Conservation (phyloP, 2,797 vertebrate species). For the Fistularia commersonii region DNA sequence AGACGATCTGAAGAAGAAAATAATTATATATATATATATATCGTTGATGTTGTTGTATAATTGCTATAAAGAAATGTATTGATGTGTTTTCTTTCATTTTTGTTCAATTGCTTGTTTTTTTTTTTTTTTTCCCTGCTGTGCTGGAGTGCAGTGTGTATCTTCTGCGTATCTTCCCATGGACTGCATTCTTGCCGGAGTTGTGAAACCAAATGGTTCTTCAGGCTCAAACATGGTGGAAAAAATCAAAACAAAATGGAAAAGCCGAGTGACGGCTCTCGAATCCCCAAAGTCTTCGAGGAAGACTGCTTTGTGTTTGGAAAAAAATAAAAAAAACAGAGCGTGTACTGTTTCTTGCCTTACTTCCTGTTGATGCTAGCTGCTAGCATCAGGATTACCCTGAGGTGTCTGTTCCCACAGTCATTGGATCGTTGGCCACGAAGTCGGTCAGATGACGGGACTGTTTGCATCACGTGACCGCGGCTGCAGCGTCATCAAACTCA, state of each 20-base stretch:
- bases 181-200: conserved; percentile 45
- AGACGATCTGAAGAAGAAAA: conserved; percentile 27
- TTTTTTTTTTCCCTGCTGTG: conserved; percentile 14
- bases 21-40: conserved; percentile 48
- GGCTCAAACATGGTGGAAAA: not conserved
- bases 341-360: no score
- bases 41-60: conserved; percentile 48
- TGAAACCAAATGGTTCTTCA: conserved; percentile 21
- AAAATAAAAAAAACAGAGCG: no score
- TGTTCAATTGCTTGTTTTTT: no score
- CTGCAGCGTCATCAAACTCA: conserved; percentile 39
- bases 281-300: no score
- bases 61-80: conserved; percentile 49
- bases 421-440: not conserved
- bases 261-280: no score
- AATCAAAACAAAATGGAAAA: no score
- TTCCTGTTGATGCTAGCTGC: no score
- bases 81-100: conserved; percentile 35
- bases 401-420: not conserved
- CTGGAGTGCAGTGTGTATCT: conserved; percentile 34
- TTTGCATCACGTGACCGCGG: conserved; percentile 47
- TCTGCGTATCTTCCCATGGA: conserved; percentile 41
- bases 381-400: no score
- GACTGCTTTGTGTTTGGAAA: no score
- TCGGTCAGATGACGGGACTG: conserved; percentile 15